These are phyloP conservation scores for Solea senegalensis DNA, from an alignment of 2,113 vertebrate species.

Conservation along the genomic window DNA sequence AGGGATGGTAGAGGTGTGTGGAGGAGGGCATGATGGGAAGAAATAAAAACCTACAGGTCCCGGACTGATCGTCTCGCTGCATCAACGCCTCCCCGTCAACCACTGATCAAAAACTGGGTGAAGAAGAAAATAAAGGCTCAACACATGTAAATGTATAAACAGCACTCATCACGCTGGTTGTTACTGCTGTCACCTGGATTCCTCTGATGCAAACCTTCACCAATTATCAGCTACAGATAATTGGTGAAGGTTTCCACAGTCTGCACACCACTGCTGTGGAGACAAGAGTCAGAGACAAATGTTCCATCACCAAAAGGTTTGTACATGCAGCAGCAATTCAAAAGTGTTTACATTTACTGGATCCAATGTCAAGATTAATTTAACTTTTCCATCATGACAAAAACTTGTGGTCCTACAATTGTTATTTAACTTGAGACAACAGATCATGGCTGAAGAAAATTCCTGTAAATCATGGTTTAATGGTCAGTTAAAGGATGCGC, in stretches of 20 bases:
- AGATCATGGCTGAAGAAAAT: neutral
- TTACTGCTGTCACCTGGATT: constrained; percentile 15
- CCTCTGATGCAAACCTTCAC: constrained; percentile 17
- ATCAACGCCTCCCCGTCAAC: neutral
- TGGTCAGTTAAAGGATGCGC: neutral
- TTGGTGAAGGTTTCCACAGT: too few species aligned
- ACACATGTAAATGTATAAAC: neutral
- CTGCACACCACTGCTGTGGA: neutral
- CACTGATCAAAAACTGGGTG: neutral
- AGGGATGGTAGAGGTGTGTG: constrained; percentile 3
- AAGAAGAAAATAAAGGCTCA: neutral
- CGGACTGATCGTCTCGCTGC: constrained; percentile 30
- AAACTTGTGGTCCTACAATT: neutral
- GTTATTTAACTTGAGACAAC: neutral
- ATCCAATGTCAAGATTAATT: neutral
- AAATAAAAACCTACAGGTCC: constrained; percentile 12
- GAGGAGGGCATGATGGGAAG: neutral
- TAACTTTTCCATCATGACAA: neutral
- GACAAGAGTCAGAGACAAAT: neutral
- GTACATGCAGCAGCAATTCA: constrained; percentile 16
- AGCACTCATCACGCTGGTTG: constrained; percentile 1
- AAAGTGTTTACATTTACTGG: neutral
- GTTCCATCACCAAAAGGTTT: neutral
- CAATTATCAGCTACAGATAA: constrained; percentile 36
- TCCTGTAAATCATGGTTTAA: constrained; percentile 16